Evolutionary conservation across 2,888 invertebrate species (phyloP), one percentile per base, ranked within the genome.

Genomic region (Yponomeuta malinellus): DNA sequence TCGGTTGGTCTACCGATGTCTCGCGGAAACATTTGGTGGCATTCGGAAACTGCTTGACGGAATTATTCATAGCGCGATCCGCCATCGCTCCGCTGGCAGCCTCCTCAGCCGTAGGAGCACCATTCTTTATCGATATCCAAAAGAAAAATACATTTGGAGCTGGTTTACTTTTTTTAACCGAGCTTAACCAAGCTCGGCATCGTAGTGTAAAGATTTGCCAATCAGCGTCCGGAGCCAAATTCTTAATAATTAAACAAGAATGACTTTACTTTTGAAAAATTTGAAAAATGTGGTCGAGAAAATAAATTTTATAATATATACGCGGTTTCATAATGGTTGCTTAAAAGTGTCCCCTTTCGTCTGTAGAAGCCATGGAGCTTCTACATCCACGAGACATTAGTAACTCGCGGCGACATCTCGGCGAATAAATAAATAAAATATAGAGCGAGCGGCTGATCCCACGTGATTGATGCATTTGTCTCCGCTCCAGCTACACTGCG

Each of bases 341-440:
- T 43, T 43, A 8, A 43, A 8, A 43, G 43, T 43, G 43, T 43
- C 6, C 8, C 43, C 43, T 43, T 8, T 43, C 43, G 43, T 43
- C 43, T 43, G 43, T 43, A 1, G 9, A 59, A 59, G 12, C 52
- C 52, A 59, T 59, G 52, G 52, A 15, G 52, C 52, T 15, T 8
- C 52, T 59, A 59, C 52, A 59, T 12, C 52, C 52, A 15, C 52
- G 52, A 59, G 12, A 59, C 52, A 59, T 59, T 59, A 59, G 52
- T 59, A 59, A 59, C 52, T 59, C 4, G 52, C 52, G 52, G 52
- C 52, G 52, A 59, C 52, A 59, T 15, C 52, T 59, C 15, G 52
- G 52, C 15, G 52, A 59, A 59, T 59, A 59, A 59, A 59, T 59
- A 59, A 59, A 59, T 59, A 59, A 59, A 59, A 59, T 12, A 59